Conservation (phyloP, 1,140 invertebrate species). For the Nasonia vitripennis region DNA sequence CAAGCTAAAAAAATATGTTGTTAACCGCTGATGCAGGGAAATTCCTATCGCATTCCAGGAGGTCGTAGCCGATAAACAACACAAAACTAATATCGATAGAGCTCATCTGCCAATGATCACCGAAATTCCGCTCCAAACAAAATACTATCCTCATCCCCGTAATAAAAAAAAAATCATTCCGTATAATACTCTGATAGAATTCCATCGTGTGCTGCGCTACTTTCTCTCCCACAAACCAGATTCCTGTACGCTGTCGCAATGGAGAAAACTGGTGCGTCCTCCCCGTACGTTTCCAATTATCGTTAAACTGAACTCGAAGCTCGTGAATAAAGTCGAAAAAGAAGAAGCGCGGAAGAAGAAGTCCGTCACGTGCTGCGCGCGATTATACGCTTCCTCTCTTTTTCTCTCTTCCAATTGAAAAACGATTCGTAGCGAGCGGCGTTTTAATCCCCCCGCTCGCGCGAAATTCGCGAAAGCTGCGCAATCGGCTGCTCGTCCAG, state of each 20-base stretch:
- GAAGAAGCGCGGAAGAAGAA: conserved; percentile 14
- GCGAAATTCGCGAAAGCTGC: conserved; percentile 30
- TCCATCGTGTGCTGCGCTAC: background rate
- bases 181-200: background rate
- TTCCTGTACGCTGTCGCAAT: background rate
- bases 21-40: background rate
- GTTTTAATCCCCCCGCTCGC: conserved; percentile 41
- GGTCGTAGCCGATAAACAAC: background rate
- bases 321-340: conserved; percentile 39
- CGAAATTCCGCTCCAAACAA: background rate
- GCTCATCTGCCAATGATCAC: too few relatives aligned
- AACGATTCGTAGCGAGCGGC: conserved; percentile 38
- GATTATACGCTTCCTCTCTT: conserved; percentile 21
- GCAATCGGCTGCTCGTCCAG: conserved; percentile 8
- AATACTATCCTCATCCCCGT: background rate
- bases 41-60: background rate
- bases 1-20: too few relatives aligned
- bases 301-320: conserved; percentile 43
- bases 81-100: too few relatives aligned
- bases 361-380: conserved; percentile 18
- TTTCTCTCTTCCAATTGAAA: conserved; percentile 26
- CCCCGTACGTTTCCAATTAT: conserved; percentile 47
- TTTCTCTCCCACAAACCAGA: background rate
- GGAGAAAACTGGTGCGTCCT: conserved; percentile 21
- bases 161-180: conserved; percentile 21